Conservation (phyloP, 2,113 vertebrate species). For the Prunella fulvescens region DNA sequence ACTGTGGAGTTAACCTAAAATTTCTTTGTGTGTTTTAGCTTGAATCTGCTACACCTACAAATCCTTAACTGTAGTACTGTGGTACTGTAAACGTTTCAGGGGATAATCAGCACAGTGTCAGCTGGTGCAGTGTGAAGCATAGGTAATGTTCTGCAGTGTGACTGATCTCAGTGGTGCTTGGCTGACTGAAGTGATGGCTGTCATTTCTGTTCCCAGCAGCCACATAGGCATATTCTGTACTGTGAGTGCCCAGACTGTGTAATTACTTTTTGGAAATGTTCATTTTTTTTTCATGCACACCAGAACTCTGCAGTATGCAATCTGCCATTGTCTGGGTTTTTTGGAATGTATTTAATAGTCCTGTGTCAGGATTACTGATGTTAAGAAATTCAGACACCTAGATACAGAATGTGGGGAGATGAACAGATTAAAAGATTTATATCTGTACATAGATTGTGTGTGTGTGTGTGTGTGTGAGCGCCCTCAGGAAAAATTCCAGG, state of each 20-base stretch:
- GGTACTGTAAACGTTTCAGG: neutral
- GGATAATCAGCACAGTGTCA: neutral
- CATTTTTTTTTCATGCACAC: neutral
- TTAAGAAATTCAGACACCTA: neutral
- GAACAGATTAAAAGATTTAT: neutral
- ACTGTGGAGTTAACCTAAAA: neutral
- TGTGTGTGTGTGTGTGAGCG: neutral
- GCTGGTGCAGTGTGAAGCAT: neutral
- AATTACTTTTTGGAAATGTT: neutral
- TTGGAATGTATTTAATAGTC: neutral
- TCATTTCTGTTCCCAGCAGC: slow-evolving; percentile 27
- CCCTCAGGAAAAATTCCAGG: neutral
- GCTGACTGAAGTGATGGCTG: slow-evolving; percentile 21
- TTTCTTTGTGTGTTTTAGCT: neutral
- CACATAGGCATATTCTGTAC: neutral
- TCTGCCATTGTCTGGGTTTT: neutral
- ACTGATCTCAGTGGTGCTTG: neutral
- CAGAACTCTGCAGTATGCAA: neutral
- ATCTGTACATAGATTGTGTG: neutral
- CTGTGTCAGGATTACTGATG: neutral
- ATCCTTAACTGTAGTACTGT: neutral
- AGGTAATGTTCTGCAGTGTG: neutral
- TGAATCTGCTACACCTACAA: neutral
- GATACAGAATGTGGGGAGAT: neutral
- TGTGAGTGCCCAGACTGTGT: neutral